Evolutionary conservation across 2,797 vertebrate genomes (phyloP).

Genomic region (Prunella strophiata): DNA sequence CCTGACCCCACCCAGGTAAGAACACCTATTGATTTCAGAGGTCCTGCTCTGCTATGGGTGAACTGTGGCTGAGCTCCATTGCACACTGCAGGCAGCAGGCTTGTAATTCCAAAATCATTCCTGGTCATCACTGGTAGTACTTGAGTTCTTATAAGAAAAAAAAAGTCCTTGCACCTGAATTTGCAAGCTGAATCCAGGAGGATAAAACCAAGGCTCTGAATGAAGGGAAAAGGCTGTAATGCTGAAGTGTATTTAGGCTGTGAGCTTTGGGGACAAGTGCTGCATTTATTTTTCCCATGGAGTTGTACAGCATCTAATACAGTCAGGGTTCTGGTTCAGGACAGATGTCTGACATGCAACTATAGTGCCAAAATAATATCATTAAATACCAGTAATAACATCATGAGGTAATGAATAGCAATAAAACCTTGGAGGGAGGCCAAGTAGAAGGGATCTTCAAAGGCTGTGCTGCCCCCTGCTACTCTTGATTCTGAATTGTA

Average conservation of each 20-base stretch:
- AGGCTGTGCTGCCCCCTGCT: neutral
- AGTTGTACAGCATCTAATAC: neutral
- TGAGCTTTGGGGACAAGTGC: neutral
- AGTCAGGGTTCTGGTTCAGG: neutral
- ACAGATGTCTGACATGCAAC: neutral
- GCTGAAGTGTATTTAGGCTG: neutral
- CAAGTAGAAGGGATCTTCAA: neutral
- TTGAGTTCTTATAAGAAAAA: neutral
- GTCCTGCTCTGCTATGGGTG: neutral
- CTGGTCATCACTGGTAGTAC: neutral
- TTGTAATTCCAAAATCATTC: neutral
- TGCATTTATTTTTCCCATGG: neutral
- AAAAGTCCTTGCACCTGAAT: neutral
- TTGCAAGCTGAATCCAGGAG: neutral
- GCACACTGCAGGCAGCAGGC: neutral
- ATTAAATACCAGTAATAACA: slow-evolving; percentile 33
- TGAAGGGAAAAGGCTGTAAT: neutral
- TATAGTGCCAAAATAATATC: neutral
- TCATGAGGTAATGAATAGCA: neutral
- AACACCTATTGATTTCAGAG: neutral
- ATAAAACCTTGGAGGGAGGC: neutral
- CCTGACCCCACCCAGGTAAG: neutral
- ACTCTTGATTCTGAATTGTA: neutral
- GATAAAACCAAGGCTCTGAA: neutral
- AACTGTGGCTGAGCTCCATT: neutral